Evolutionary conservation across 1,140 invertebrate species (phyloP).

Genomic region (Gonioctena quinquepunctata): DNA sequence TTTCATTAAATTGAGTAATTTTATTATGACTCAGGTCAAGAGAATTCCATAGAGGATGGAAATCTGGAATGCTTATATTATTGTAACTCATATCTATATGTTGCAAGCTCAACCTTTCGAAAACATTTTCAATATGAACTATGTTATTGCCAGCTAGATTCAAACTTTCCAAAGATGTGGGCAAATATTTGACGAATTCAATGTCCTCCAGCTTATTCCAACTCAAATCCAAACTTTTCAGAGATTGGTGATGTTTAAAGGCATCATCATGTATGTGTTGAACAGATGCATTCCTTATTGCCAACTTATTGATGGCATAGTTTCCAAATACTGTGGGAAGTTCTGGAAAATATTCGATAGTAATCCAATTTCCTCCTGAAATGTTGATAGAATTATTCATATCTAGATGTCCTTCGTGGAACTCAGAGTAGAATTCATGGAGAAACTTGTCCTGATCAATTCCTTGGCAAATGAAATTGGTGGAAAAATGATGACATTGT

Average conservation of each 20-base stretch:
- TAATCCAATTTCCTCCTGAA: not conserved
- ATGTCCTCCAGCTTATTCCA: not conserved
- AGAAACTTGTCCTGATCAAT: not conserved
- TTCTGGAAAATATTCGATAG: not conserved
- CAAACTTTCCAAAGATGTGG: not conserved
- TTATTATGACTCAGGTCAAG: slow-evolving; percentile 1
- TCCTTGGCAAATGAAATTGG: not conserved
- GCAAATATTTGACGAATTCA: not conserved
- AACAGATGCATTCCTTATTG: not conserved
- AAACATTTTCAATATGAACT: not conserved
- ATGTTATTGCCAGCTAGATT: not conserved
- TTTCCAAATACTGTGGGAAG: not conserved
- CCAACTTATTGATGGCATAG: not conserved
- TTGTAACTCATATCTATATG: not conserved
- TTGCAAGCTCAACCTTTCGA: not conserved
- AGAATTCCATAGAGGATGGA: not conserved
- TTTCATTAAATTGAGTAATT: not conserved
- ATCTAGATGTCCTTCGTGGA: not conserved
- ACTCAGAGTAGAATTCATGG: not conserved
- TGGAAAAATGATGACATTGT: not conserved
- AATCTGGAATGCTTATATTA: not conserved
- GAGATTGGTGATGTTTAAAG: not conserved
- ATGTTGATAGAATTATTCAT: not conserved
- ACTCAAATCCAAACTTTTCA: not conserved
- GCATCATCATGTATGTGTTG: not conserved